Evolutionary conservation across 2,888 invertebrate genomes (phyloP).

Genomic region (Hydrotaea diabolus): DNA sequence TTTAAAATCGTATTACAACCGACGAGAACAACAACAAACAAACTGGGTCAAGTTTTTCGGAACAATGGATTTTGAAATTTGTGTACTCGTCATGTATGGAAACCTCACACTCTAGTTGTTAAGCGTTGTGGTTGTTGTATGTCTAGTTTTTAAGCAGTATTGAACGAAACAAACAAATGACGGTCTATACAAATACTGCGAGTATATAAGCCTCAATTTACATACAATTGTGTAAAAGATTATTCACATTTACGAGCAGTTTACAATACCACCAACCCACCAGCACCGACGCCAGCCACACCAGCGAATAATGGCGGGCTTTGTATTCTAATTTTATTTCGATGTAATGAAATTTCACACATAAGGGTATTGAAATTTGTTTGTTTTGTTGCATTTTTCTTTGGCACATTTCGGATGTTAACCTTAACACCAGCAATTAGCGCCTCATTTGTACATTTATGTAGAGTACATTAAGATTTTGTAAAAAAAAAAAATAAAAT

Average conservation of each 20-base stretch:
- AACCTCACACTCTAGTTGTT: constrained; percentile 19
- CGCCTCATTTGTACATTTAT: constrained; percentile 14
- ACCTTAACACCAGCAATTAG: constrained; percentile 58
- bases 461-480: not conserved
- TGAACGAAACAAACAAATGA: not conserved
- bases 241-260: constrained; percentile 7
- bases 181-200: too few relatives aligned
- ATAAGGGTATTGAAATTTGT: constrained; percentile 7
- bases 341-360: constrained; percentile 64
- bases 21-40: not conserved
- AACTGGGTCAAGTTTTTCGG: constrained; percentile 37
- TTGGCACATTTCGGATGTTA: constrained; percentile 53
- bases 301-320: not conserved
- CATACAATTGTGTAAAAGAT: constrained; percentile 28
- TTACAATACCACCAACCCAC: not conserved
- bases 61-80: constrained; percentile 34
- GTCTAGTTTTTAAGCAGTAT: not conserved
- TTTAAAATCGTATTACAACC: not conserved
- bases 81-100: not conserved
- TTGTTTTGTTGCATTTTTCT: not conserved
- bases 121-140: not conserved
- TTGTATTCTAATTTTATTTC: constrained; percentile 44
- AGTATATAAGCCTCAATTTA: constrained; percentile 6
- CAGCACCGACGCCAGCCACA: not conserved
- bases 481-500: too few relatives aligned